Base-by-base conservation (phyloP, 1,140 invertebrate genomes). In the Coptotermes formosanus region DNA sequence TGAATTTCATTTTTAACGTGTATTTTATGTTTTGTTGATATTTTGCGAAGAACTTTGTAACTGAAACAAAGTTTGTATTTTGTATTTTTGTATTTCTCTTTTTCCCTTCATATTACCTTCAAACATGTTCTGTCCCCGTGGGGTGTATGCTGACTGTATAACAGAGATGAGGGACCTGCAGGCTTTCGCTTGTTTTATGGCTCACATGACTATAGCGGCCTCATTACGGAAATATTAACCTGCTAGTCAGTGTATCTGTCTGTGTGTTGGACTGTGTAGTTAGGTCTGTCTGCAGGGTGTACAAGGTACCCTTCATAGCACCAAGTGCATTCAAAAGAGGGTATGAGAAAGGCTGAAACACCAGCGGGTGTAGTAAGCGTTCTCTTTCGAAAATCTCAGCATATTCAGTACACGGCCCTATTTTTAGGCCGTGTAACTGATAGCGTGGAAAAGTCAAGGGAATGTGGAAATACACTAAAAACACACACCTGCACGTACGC, bases 151-250 rank as follows among this genome's bases (percentile, higher is more conserved):
- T 11, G n/a, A 25, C 64, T 75, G 64, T 30, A 16, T 75, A 75
- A n/a, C 25, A 30, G 64, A 75, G 64, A 75, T n/a, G 64, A 14
- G 64, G 64, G 25, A 30, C 64, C 7, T 75, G 25, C n/a, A 25
- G 64, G 64, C n/a, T 19, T 30, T 75, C 25, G 14, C 64, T 75
- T 75, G 64, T 75, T 75, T 64, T 64, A 64, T 75, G 64, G 64
- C 64, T 75, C 30, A 30, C 64, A 75, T 30, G 64, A 75, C 64
- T 75, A 2, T 30, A 25, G 25, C 64, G n/a, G 16, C 64, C 64
- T 75, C 64, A 75, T 75, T 75, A 75, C 64, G 64, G 64, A 30
- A 30, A 75, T 75, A 75, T 75, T 75, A 75, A 75, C 64, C 25
- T 75, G 64, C 25, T 12, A 75, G 64, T 75, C n/a, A 30, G 64